Evolutionary conservation across 2,113 vertebrate species (phyloP), one percentile per base, ranked within the genome.

Genomic region (Colinus virginianus): DNA sequence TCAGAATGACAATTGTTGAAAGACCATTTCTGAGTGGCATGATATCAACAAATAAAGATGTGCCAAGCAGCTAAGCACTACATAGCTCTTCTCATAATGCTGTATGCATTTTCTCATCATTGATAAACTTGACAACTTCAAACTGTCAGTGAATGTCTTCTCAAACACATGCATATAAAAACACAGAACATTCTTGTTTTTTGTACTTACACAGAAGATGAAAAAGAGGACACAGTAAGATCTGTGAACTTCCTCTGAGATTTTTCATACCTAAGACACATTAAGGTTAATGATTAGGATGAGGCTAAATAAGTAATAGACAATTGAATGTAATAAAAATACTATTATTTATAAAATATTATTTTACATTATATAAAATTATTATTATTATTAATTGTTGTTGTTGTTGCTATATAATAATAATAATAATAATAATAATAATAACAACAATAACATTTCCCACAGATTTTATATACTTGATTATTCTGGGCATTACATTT

Each of bases 31-130:
- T 79, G 30, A 83, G 79, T 45, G 30, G 55, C 42, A 86, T 76
- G 23, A 8, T 26, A 38, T 51, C 55, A 48, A 32, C 49, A 32
- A 68, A 6, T 48, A 36, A 86, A 70, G 59, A 62, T 64, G 10
- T 62, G 30, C 13, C 0, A 1, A 28, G 9, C 18, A 49, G 18
- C 51, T 19, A 62, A 0, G 0, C 18, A 42, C 23, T 67, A 21
- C 18, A 80, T 77, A 32, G 3, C 15, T 48, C 10, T 72, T 83
- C 22, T 74, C 36, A 70, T 34, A 83, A 85, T 56, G 6, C 22
- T 48, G 4, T 12, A 13, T 11, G 3, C 13, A n/a, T 76, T 48
- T 64, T 78, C 48, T 72, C 11, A 2, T 69, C 3, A 0, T 53
- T 19, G 8, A 21, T 79, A 34, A 46, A 69, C 69, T n/a, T 74